These are phyloP conservation scores for Eupithecia subfuscata DNA, from an alignment of 2,888 invertebrate species.

Conservation along the genomic window DNA sequence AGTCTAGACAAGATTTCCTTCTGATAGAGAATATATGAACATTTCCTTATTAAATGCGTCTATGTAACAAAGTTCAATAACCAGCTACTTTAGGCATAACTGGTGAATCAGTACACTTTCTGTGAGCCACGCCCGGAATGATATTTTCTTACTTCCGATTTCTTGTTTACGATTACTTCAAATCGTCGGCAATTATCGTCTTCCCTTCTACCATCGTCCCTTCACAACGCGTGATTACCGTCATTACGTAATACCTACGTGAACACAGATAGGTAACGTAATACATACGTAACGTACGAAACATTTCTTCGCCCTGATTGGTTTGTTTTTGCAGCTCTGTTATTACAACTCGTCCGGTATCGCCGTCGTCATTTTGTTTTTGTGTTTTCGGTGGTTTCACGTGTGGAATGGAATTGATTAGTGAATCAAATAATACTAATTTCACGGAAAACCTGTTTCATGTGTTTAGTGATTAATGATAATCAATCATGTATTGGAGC, in stretches of 20 bases:
- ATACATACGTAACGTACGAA: constrained; percentile 24
- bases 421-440: background rate
- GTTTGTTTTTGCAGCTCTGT: constrained; percentile 44
- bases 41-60: background rate
- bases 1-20: background rate
- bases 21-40: background rate
- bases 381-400: constrained; percentile 20
- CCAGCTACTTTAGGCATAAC: background rate
- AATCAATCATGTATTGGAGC: background rate
- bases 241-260: background rate
- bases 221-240: background rate
- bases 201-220: background rate
- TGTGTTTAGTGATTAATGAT: background rate
- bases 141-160: background rate
- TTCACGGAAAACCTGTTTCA: background rate
- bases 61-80: background rate
- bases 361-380: constrained; percentile 25
- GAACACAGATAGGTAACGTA: background rate
- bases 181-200: background rate
- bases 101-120: background rate
- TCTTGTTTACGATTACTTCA: constrained; percentile 1
- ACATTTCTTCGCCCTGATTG: constrained; percentile 40
- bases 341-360: constrained; percentile 38
- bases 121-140: background rate
- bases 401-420: background rate